Evolutionary conservation across 2,113 vertebrate species (phyloP).

Genomic region (Hypomesus transpacificus): DNA sequence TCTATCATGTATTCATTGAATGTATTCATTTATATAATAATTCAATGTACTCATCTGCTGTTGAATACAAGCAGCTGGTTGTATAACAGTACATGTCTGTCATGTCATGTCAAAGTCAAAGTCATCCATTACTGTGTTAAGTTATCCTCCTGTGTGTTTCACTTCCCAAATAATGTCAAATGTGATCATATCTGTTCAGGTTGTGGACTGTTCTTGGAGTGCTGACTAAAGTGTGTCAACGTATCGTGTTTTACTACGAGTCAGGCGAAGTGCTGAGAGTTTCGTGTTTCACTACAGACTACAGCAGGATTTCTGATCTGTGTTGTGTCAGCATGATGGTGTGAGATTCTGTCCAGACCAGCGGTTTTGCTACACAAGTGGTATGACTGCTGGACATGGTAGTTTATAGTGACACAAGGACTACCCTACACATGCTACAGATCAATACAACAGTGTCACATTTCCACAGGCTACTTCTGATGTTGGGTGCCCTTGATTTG

Average conservation of each 20-base stretch:
- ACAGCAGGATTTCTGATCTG: neutral
- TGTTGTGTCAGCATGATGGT: slow-evolving; percentile 14
- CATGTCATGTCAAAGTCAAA: no score
- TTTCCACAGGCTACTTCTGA: slow-evolving; percentile 29
- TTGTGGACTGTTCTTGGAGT: neutral
- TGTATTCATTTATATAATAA: no score
- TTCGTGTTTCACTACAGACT: slow-evolving; percentile 28
- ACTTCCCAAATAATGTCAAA: no score
- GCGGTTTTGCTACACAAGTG: neutral
- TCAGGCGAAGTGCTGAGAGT: neutral
- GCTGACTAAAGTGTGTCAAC: neutral
- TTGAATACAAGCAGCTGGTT: no score
- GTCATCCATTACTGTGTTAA: no score
- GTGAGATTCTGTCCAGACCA: neutral
- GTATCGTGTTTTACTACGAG: slow-evolving; percentile 1
- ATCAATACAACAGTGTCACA: slow-evolving; percentile 28
- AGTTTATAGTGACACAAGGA: slow-evolving; percentile 10
- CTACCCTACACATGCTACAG: slow-evolving; percentile 29
- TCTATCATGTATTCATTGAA: no score
- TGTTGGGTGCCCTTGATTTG: slow-evolving; percentile 17
- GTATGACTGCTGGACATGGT: slow-evolving; percentile 13
- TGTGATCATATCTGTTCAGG: no score
- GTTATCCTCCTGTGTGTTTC: no score
- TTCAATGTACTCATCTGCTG: no score
- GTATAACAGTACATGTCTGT: no score